Evolutionary conservation across 2,797 vertebrate species (phyloP).

Genomic region (Sarcoramphus papa): DNA sequence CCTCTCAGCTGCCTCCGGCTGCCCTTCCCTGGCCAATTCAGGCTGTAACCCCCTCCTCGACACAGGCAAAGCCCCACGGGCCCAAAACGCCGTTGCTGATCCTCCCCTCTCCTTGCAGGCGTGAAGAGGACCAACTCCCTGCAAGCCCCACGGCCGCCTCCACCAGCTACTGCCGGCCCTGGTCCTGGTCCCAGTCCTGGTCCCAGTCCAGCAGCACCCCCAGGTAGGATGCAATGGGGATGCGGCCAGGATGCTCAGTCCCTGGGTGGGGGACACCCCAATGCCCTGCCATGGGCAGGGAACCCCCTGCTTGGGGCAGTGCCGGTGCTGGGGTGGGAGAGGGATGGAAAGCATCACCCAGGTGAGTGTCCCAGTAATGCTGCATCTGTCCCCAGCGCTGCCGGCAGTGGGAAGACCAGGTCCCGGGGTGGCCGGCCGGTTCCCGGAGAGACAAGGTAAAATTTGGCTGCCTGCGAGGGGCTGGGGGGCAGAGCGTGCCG

Average conservation of each 20-base stretch:
- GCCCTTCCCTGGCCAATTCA: background rate
- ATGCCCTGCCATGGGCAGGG: background rate
- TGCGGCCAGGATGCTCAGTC: background rate
- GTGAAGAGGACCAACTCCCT: slow-evolving; percentile 72
- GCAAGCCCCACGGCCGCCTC: slow-evolving; percentile 66
- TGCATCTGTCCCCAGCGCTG: background rate
- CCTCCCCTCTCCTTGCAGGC: slow-evolving; percentile 27
- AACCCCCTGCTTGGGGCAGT: background rate
- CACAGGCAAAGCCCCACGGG: background rate
- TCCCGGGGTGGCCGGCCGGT: background rate
- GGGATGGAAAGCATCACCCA: background rate
- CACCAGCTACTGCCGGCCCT: background rate
- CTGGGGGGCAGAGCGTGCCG: accelerated
- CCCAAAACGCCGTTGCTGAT: accelerated
- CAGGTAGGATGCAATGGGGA: slow-evolving; percentile 67
- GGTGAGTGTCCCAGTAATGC: background rate
- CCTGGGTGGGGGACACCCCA: accelerated
- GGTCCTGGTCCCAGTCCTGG: background rate
- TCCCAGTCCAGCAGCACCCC: slow-evolving; percentile 43
- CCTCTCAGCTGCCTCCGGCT: background rate
- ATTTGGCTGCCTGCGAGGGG: background rate
- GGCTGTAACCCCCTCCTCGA: background rate
- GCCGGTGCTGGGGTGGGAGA: background rate
- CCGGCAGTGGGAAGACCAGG: background rate
- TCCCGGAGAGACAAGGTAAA: slow-evolving; percentile 69